Base-by-base conservation (phyloP, 2,888 invertebrate species). In the Marasmarcha lunaedactyla region DNA sequence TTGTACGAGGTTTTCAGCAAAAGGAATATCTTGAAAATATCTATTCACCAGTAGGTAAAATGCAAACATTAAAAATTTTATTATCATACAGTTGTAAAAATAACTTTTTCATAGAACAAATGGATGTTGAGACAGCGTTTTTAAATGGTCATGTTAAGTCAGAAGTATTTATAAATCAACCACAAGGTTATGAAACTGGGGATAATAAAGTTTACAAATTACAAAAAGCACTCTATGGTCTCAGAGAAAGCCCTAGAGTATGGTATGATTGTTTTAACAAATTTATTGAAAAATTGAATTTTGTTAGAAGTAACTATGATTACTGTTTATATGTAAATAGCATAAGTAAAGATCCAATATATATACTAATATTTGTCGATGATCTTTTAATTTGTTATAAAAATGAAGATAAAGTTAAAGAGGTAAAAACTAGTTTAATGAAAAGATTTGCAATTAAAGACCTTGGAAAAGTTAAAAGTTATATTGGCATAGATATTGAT, bases 361-460 rank as follows among this genome's bases (percentile, higher is more conserved):
- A 27, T 38, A 15, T 43, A 25, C 36, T 43, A 33, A 14, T 43
- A 14, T 43, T 40, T 38, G 43, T 43, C 9, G 40, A 38, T 14
- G 36, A 39, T 35, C 2, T 39, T 4, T 39, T 39, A 11, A 35
- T 41, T 33, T 37, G 20, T 5, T 20, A 7, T n/a, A 7, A 46
- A 52, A 27, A 53, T 37, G 38, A 48, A 47, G 37, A 46, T 14
- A 41, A 34, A 35, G 48, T 54, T 15, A 35, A 47, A 36, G 38
- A 46, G 9, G 33, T 52, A 34, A 56, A 58, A 48, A 47, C 37
- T 20, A 47, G 38, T 34, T 46, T 54, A 34, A n/a, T n/a, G n/a
- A 38, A 50, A 37, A 49, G 35, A 41, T 52, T 54, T 49, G 34
- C 13, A 43, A 59, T 55, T 51, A 57, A 57, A 46, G 52, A 63